These are phyloP conservation scores for Carassius carassius DNA, from an alignment of 2,113 vertebrate species.

Conservation along the genomic window DNA sequence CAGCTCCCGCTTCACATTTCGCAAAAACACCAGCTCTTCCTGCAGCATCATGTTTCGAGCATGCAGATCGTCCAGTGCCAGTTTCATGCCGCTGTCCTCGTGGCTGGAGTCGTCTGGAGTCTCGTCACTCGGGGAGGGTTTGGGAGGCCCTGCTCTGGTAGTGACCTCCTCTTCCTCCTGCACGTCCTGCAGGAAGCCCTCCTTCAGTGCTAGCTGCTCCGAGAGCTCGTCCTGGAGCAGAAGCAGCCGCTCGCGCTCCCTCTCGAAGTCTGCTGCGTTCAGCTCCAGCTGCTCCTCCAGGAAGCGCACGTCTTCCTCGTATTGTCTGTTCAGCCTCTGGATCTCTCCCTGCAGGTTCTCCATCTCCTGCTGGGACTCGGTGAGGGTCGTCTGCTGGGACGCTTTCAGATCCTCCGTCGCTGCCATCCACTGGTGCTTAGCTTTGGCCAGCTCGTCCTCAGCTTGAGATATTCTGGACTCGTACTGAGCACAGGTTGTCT, in stretches of 20 bases:
- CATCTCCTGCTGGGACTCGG: slow-evolving; percentile 76
- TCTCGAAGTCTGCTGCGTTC: slow-evolving; percentile 74
- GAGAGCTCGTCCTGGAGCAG: slow-evolving; percentile 75
- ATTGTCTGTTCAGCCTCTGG: slow-evolving; percentile 64
- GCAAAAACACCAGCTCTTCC: slow-evolving; percentile 90
- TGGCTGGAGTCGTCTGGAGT: slow-evolving; percentile 56
- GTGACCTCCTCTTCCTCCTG: slow-evolving; percentile 74
- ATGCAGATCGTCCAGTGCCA: slow-evolving; percentile 80
- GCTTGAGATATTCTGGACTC: slow-evolving; percentile 78
- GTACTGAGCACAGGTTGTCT: slow-evolving; percentile 68
- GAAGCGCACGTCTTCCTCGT: slow-evolving; percentile 81
- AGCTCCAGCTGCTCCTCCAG: slow-evolving; percentile 76
- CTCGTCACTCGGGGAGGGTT: not conserved
- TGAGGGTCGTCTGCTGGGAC: slow-evolving; percentile 75
- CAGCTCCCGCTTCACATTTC: slow-evolving; percentile 87
- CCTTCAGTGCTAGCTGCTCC: slow-evolving; percentile 76
- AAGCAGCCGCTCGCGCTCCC: slow-evolving; percentile 78
- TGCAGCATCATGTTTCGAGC: slow-evolving; percentile 88
- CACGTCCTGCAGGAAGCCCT: slow-evolving; percentile 74
- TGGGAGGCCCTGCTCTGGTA: slow-evolving; percentile 58
- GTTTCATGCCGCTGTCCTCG: slow-evolving; percentile 74
- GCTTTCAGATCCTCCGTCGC: slow-evolving; percentile 76
- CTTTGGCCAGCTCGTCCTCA: slow-evolving; percentile 74
- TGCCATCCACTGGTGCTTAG: slow-evolving; percentile 69
- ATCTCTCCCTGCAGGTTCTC: too few species aligned